A percentile compares a stretch with the other conserved stretches of the same genome.
Conservation (phyloP, 2,888 invertebrate species). For the Habroteleia sp. region DNA sequence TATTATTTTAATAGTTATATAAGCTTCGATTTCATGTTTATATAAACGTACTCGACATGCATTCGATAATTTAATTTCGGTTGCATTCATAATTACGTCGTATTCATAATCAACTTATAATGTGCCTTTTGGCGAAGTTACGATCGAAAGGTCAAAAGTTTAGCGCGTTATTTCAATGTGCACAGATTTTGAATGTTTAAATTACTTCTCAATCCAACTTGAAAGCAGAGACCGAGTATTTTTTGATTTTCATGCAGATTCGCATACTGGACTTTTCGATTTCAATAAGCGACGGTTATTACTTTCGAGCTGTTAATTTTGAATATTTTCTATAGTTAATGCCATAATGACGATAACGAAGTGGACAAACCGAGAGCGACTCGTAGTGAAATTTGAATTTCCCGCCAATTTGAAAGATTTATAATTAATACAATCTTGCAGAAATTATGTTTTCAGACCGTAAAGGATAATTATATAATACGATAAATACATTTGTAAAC, state of each 20-base stretch:
- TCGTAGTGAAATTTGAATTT: no score
- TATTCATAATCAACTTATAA: constrained; percentile 54
- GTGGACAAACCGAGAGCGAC: background rate
- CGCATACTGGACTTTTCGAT: background rate
- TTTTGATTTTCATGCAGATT: constrained; percentile 22
- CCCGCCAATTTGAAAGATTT: no score
- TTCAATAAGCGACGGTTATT: background rate
- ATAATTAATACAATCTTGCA: no score
- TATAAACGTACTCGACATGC: constrained; percentile 13
- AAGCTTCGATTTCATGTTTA: constrained; percentile 31
- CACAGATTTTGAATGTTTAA: constrained; percentile 39
- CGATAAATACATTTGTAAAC: no score
- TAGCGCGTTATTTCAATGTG: constrained; percentile 26
- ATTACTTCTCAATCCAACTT: constrained; percentile 20
- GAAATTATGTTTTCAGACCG: no score
- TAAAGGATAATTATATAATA: no score
- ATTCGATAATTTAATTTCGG: constrained; percentile 35
- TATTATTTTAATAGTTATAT: constrained; percentile 33
- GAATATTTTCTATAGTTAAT: constrained; percentile 1
- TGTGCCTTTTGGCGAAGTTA: constrained; percentile 21
- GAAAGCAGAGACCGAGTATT: constrained; percentile 5
- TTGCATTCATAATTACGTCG: constrained; percentile 42
- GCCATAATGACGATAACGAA: constrained; percentile 3
- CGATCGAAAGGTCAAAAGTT: constrained; percentile 43
- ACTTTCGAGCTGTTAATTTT: constrained; percentile 6